These are phyloP conservation scores for Gambusia affinis DNA, from an alignment of 2,113 vertebrate species.

Conservation along the genomic window DNA sequence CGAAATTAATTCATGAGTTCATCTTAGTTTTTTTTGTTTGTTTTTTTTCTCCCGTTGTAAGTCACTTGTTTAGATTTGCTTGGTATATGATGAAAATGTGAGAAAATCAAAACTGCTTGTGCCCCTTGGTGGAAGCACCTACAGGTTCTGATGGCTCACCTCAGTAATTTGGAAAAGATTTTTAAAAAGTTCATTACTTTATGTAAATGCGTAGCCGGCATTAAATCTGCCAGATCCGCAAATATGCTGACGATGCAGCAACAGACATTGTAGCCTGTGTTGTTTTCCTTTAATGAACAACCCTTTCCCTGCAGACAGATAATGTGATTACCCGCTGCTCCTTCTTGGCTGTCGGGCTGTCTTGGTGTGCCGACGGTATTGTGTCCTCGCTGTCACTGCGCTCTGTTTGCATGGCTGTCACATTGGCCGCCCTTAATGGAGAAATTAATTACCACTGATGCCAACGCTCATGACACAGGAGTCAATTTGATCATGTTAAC, in stretches of 20 bases:
- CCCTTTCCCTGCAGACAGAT: constrained; percentile 73
- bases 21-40: neutral
- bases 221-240: constrained; percentile 76
- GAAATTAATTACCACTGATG: constrained; percentile 81
- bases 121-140: constrained; percentile 59
- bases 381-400: constrained; percentile 63
- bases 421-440: constrained; percentile 78
- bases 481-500: constrained; percentile 82
- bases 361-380: constrained; percentile 73
- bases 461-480: constrained; percentile 76
- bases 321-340: constrained; percentile 77
- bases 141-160: constrained; percentile 69
- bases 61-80: constrained; percentile 39
- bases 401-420: constrained; percentile 81
- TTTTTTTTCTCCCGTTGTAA: constrained; percentile 15
- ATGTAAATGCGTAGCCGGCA: constrained; percentile 74
- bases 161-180: constrained; percentile 74
- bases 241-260: constrained; percentile 73
- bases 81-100: constrained; percentile 18
- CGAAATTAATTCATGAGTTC: neutral
- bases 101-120: constrained; percentile 15
- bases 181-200: constrained; percentile 78
- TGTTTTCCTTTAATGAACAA: constrained; percentile 80
- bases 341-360: constrained; percentile 67
- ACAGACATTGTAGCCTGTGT: constrained; percentile 57